phyloP scores from a whole-genome alignment of 2,797 vertebrate genomes.

The Bradypodion ventrale region DNA sequence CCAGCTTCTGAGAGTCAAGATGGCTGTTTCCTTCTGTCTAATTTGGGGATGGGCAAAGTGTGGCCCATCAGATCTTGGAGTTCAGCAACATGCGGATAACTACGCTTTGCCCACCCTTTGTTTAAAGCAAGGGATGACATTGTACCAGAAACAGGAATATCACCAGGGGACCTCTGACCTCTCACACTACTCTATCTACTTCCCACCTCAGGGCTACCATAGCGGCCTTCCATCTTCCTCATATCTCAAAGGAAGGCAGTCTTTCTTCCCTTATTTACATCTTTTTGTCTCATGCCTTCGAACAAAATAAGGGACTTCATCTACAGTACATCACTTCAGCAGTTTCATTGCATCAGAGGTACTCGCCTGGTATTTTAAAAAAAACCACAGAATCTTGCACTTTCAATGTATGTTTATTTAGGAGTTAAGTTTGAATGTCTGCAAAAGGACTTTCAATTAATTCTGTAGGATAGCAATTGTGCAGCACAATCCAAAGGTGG shows the following conservation, averaged over 20 bases:
- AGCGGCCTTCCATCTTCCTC: neutral
- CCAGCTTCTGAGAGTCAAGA: neutral
- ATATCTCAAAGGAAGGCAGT: neutral
- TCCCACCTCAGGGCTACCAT: neutral
- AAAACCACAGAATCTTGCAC: neutral
- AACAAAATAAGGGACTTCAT: slow-evolving; percentile 18
- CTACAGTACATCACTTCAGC: slow-evolving; percentile 38
- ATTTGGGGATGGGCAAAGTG: neutral
- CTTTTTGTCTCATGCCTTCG: slow-evolving; percentile 11
- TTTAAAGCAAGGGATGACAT: neutral
- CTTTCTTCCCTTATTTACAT: slow-evolving; percentile 31
- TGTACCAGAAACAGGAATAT: too few relatives aligned
- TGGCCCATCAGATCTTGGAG: too few relatives aligned
- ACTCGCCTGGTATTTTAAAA: slow-evolving; percentile 6
- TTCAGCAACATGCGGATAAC: too few relatives aligned
- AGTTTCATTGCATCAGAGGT: slow-evolving; percentile 47
- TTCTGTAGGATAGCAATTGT: neutral
- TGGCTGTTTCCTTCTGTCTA: neutral
- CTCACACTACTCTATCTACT: neutral
- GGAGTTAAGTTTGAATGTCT: too few relatives aligned
- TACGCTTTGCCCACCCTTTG: too few relatives aligned
- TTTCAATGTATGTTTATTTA: too few relatives aligned
- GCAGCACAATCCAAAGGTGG: neutral
- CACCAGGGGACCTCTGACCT: neutral
- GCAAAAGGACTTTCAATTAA: too few relatives aligned